Conservation (phyloP, 2,113 vertebrate species). For the Nicator chloris region DNA sequence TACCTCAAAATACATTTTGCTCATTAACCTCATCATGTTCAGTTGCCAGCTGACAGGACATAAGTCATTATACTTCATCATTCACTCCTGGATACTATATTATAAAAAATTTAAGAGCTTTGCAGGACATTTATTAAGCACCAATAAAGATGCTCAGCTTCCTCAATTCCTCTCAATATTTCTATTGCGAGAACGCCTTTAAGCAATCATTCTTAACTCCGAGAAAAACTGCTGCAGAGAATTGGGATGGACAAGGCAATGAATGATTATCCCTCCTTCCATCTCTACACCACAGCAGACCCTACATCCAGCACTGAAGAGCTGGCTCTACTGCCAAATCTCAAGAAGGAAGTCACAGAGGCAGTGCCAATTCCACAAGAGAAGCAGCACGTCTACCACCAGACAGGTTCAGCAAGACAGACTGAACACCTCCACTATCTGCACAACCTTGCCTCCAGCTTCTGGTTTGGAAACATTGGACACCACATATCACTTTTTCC, state of each 20-base stretch:
- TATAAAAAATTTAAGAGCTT: not conserved
- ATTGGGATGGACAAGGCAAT: not conserved
- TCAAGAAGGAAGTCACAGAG: not conserved
- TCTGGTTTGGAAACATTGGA: not conserved
- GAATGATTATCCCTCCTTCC: not conserved
- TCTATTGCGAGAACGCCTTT: not conserved
- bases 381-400: not conserved
- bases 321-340: not conserved
- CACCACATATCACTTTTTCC: rapidly evolving
- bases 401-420: not conserved
- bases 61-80: not conserved
- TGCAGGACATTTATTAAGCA: not conserved
- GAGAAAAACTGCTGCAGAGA: not conserved
- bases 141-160: not conserved
- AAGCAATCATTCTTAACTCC: not conserved
- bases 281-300: not conserved
- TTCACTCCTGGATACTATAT: not conserved
- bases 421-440: not conserved
- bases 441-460: rapidly evolving
- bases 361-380: not conserved
- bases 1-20: not conserved
- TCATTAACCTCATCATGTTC: not conserved
- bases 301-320: not conserved
- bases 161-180: not conserved
- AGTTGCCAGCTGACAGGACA: not conserved